Evolutionary conservation across 2,888 invertebrate genomes (phyloP).

Genomic region (Luperina testacea): DNA sequence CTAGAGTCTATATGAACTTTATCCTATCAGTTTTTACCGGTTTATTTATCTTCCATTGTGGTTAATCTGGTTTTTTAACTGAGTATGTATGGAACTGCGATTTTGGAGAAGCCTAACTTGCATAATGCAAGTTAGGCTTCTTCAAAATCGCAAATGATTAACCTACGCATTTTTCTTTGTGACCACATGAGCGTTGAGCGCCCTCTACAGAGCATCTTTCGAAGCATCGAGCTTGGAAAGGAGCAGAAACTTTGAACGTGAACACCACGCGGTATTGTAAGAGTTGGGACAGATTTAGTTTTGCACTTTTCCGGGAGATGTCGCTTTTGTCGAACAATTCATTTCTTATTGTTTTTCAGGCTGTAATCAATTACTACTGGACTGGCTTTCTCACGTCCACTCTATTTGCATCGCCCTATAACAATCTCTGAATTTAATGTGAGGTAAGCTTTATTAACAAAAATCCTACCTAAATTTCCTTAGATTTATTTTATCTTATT

Average conservation of each 20-base stretch:
- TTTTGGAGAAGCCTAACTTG: background rate
- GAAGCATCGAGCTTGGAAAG: conserved; percentile 3
- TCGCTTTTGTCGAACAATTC: background rate
- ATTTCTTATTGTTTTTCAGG: background rate
- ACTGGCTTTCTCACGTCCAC: background rate
- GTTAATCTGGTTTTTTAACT: background rate
- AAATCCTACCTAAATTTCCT: background rate
- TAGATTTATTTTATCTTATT: background rate
- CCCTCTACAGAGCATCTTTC: conserved; percentile 33
- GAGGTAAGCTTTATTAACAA: background rate
- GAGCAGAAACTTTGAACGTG: background rate
- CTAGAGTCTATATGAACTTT: background rate
- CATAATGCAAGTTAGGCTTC: too few species aligned
- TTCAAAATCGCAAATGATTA: too few species aligned
- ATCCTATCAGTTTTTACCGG: background rate
- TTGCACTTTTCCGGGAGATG: conserved; percentile 33
- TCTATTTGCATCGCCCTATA: background rate
- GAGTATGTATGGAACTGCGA: background rate
- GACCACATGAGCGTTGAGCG: conserved; percentile 7
- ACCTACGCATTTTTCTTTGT: background rate
- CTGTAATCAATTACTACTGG: too few species aligned
- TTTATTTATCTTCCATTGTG: background rate
- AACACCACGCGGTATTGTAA: background rate
- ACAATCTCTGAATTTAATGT: background rate
- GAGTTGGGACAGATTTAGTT: conserved; percentile 37